A percentile compares a stretch with the other conserved stretches of the same genome.
Evolutionary conservation across 2,113 vertebrate species (phyloP).

Genomic region (Hyperopisus bebe): DNA sequence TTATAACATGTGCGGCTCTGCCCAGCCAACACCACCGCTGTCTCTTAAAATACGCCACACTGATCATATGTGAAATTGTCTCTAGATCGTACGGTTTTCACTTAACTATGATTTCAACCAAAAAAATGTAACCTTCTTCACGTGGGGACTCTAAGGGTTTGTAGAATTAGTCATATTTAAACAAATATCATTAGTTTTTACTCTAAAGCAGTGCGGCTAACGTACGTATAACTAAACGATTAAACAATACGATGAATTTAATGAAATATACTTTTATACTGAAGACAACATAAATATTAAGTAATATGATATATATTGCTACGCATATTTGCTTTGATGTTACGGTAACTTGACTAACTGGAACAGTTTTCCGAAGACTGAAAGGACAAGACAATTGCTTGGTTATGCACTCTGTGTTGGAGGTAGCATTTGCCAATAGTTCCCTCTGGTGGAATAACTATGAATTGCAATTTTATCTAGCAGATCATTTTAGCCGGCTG

Average conservation of each 20-base stretch:
- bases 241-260: background rate
- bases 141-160: background rate
- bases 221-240: background rate
- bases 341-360: background rate
- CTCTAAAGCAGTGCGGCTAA: background rate
- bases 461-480: background rate
- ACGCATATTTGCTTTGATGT: background rate
- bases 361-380: background rate
- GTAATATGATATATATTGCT: background rate
- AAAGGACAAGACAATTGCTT: background rate
- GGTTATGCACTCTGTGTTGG: background rate
- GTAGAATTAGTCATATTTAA: background rate
- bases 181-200: background rate
- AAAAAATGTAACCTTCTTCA: background rate
- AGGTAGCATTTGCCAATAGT: background rate
- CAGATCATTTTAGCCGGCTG: background rate
- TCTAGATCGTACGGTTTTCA: background rate
- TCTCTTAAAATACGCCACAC: background rate
- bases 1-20: conserved; percentile 3
- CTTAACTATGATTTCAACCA: background rate
- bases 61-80: background rate
- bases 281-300: background rate
- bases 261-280: background rate
- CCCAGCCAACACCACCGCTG: background rate
- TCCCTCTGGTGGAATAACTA: background rate